Conservation (phyloP, 2,888 invertebrate genomes). For the Eledona agricola region DNA sequence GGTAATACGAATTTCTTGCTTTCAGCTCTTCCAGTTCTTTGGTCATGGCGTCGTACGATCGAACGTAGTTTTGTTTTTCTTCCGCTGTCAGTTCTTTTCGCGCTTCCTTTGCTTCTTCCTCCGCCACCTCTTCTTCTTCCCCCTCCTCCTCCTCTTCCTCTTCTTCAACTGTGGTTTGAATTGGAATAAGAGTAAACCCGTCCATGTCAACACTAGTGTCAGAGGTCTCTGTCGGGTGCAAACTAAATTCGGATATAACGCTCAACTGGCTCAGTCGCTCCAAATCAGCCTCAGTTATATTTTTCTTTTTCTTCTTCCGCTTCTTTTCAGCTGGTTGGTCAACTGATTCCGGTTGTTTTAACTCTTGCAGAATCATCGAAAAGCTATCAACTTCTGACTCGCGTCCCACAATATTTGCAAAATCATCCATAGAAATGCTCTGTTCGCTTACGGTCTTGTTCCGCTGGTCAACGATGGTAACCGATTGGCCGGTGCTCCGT, state of each 20-base stretch:
- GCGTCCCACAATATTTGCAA: slow-evolving; percentile 2
- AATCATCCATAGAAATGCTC: too few species aligned
- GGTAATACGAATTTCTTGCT: slow-evolving; percentile 10
- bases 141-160: slow-evolving; percentile 1
- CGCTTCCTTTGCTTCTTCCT: slow-evolving; percentile 1
- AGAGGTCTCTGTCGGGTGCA: not conserved
- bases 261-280: not conserved
- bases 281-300: not conserved
- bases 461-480: too few species aligned
- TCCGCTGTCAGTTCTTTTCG: not conserved
- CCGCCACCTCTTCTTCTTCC: slow-evolving; percentile 7
- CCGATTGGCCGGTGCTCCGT: too few species aligned
- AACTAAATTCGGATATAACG: not conserved
- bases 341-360: not conserved
- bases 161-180: not conserved
- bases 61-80: slow-evolving; percentile 14
- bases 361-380: slow-evolving; percentile 1
- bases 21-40: slow-evolving; percentile 9
- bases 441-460: too few species aligned
- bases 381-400: not conserved
- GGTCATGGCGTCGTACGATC: slow-evolving; percentile 1
- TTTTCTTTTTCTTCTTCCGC: not conserved
- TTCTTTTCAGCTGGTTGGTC: not conserved
- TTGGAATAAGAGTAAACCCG: not conserved
- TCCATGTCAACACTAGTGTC: too few species aligned